Evolutionary conservation across 2,888 invertebrate species (phyloP), one percentile per base, ranked within the genome.

Genomic region (Panzeria rudis): DNA sequence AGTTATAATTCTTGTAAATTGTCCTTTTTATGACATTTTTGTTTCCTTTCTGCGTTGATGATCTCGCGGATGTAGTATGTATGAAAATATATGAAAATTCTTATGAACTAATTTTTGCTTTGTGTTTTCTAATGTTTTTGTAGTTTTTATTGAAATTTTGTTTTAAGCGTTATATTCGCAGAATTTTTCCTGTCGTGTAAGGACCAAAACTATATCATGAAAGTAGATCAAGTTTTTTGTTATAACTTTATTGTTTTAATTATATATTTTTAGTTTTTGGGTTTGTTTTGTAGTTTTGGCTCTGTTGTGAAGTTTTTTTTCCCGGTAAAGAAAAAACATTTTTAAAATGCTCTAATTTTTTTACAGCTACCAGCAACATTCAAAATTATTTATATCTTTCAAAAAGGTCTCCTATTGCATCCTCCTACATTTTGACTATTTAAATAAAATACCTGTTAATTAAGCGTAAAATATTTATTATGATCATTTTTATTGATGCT

Each of bases 141-240:
- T 38, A 76, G 71, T 81, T 87, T 88, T 87, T 89, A 88, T 82
- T 52, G 71, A 87, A 89, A 47, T n/a, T 54, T 23, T 61, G 32
- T 25, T 41, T 25, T 47, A 7, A 17, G 13, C 8, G 4, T 20
- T 23, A 41, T 38, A 87, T 84, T 84, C 84, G 54, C 47, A 35
- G 80, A 77, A 86, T 79, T 72, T 87, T 17, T 88, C 91, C 87
- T 89, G 91, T 84, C 80, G 91, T 61, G 54, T 75, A 56, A 73
- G 86, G 61, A 81, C 69, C 86, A 82, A 84, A 86, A 85, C 77
- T 82, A 87, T 88, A 89, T 90, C 88, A 90, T 87, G 88, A 89
- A 91, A 87, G 86, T 91, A 90, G 90, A 91, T 90, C 90, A 91
- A 88, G 88, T 91, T 91, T 91, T 91, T 91, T 90, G 90, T 91